Conservation (phyloP, 2,888 invertebrate species). For the Nomada ferruginata region DNA sequence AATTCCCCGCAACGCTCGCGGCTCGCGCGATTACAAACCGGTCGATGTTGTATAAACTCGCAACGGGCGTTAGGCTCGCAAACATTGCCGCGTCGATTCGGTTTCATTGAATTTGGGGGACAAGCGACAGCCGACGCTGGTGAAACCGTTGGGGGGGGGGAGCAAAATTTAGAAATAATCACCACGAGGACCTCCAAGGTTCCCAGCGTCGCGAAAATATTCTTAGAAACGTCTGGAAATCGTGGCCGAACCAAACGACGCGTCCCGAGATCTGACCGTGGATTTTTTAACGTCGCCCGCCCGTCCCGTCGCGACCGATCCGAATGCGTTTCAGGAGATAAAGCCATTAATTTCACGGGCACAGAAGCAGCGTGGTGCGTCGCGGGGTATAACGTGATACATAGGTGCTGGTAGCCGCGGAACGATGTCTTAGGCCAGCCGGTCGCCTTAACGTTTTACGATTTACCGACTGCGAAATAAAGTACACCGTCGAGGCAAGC, state of each 20-base stretch:
- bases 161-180: background rate
- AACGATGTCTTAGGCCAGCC: constrained; percentile 40
- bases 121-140: no score
- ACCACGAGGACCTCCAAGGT: background rate
- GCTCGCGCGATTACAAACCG: background rate
- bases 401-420: constrained; percentile 47
- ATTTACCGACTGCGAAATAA: constrained; percentile 67
- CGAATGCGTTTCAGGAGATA: constrained; percentile 39
- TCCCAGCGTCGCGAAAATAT: background rate
- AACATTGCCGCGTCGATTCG: background rate
- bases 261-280: background rate
- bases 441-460: constrained; percentile 61
- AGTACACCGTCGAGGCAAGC: constrained; percentile 51
- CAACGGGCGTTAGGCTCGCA: background rate
- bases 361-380: constrained; percentile 40
- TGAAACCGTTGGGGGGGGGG: no score
- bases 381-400: constrained; percentile 41
- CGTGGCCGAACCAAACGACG: background rate
- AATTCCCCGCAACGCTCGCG: background rate
- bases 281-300: constrained; percentile 18
- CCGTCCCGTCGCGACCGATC: constrained; percentile 4
- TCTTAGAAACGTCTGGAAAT: background rate
- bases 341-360: constrained; percentile 62
- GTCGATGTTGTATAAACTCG: background rate
- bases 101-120: no score